Base-by-base conservation (phyloP, 2,888 invertebrate genomes). In the Iselma pallidipennis region DNA sequence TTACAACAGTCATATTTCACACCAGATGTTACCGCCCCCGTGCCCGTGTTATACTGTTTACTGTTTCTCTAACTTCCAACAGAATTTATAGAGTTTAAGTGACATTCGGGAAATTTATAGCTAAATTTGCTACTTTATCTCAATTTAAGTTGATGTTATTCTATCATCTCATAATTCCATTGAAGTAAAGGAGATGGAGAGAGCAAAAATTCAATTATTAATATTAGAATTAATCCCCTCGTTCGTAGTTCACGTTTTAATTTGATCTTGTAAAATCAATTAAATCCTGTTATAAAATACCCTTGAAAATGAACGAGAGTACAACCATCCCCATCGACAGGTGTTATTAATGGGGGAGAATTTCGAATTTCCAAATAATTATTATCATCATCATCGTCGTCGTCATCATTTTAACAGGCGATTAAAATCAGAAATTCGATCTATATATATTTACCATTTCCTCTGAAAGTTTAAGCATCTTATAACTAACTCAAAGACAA, bases 381-480 rank as follows among this genome's bases (percentile, higher is more conserved):
- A 25, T 25, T 25, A 25, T 4, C 25, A 6, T 6, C 25, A 25
- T n/a, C n/a, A n/a, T 58, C 33, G 49, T 23, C 29, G 26, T 14
- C 19, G 33, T 48, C 25, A 55, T 49, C 45, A 55, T 31, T 37
- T 49, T 56, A 49, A 31, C 10, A 23, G 16, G 49, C 14, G 23
- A 49, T n/a, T n/a, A 25, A 25, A 25, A 25, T 25, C 5, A 25
- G 5, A 25, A 25, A 25, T 25, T 25, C 25, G 25, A 25, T 25
- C 25, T 4, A 25, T 25, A 25, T 25, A n/a, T n/a, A n/a, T n/a
- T n/a, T n/a, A n/a, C n/a, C n/a, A n/a, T n/a, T n/a, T n/a, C n/a
- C n/a, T n/a, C n/a, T n/a, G n/a, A n/a, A n/a, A n/a, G n/a, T n/a
- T n/a, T n/a, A n/a, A n/a, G n/a, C n/a, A n/a, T n/a, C n/a, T n/a